Conservation (phyloP, 2,888 invertebrate genomes). For the Ichneumoninae sp. region DNA sequence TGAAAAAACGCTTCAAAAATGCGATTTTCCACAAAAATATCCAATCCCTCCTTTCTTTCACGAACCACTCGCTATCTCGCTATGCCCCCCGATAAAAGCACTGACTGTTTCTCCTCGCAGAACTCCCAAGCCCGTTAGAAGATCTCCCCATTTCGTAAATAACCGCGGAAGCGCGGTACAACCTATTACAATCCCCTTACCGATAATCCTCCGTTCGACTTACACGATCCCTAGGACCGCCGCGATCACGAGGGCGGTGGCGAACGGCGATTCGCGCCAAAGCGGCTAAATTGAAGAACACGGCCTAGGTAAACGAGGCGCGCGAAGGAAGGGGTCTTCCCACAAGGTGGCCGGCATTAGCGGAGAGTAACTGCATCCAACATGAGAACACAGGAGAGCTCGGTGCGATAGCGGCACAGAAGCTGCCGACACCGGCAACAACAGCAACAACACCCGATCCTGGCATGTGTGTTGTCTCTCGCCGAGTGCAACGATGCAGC, state of each 20-base stretch:
- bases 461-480: slow-evolving; percentile 4
- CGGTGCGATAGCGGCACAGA: slow-evolving; percentile 11
- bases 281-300: slow-evolving; percentile 76
- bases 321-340: slow-evolving; percentile 66
- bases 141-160: slow-evolving; percentile 69
- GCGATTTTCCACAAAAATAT: background rate
- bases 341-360: slow-evolving; percentile 65
- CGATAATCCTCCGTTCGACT: slow-evolving; percentile 21
- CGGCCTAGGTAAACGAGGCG: slow-evolving; percentile 19
- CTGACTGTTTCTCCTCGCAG: background rate
- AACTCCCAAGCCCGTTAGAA: background rate
- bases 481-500: background rate
- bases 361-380: slow-evolving; percentile 13
- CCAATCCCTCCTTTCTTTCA: background rate
- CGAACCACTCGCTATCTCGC: background rate
- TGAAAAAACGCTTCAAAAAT: background rate
- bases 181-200: slow-evolving; percentile 31
- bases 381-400: slow-evolving; percentile 12
- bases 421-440: background rate
- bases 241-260: slow-evolving; percentile 49
- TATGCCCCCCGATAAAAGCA: background rate
- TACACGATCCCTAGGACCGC: background rate
- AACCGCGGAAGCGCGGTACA: slow-evolving; percentile 58
- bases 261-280: slow-evolving; percentile 70
- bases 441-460: slow-evolving; percentile 5